Conservation (phyloP, 2,888 invertebrate genomes). For the Drosophila lutescens region DNA sequence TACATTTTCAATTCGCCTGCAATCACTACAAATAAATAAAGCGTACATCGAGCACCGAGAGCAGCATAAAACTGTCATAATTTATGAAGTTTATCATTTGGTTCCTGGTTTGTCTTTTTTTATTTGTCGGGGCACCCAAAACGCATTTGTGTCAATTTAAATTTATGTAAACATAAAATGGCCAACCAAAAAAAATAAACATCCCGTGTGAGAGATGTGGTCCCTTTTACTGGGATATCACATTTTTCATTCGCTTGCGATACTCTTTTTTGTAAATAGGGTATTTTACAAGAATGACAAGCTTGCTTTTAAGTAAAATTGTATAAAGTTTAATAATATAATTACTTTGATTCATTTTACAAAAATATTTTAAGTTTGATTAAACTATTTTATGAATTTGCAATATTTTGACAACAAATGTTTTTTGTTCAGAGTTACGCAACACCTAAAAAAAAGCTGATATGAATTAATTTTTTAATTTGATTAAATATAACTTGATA, state of each 20-base stretch:
- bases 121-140: conserved; percentile 31
- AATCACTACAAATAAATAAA: conserved; percentile 53
- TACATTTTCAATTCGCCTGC: conserved; percentile 57
- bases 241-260: conserved; percentile 45
- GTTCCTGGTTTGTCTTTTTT: conserved; percentile 21
- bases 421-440: no score
- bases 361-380: no score
- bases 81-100: conserved; percentile 71
- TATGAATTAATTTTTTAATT: no score
- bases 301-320: no score
- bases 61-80: conserved; percentile 55
- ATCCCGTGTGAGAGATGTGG: conserved; percentile 32
- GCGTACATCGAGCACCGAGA: conserved; percentile 32
- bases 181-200: conserved; percentile 35
- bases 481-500: no score
- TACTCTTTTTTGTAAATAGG: conserved; percentile 11
- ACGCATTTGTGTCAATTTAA: conserved; percentile 78
- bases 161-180: conserved; percentile 78
- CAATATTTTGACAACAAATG: no score
- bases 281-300: background rate
- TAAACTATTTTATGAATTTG: no score
- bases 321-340: no score
- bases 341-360: no score
- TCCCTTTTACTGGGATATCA: conserved; percentile 39
- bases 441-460: no score